A percentile compares a stretch with the other conserved stretches of the same genome.
phyloP scores from a whole-genome alignment of 2,113 vertebrate species.

The Seriola rivoliana region DNA sequence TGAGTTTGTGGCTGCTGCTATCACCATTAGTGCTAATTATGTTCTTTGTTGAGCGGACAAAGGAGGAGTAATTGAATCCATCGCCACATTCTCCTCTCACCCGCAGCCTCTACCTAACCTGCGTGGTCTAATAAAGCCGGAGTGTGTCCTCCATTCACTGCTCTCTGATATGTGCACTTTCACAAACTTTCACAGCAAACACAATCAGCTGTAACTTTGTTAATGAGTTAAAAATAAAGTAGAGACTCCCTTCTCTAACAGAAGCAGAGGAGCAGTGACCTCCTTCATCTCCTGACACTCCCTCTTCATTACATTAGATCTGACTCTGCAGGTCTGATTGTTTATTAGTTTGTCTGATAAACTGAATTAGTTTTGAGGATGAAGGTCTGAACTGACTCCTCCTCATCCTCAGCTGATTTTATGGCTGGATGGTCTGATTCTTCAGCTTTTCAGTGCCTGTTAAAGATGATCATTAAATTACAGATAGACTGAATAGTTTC shows the following conservation, averaged over 20 bases:
- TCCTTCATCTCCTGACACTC: background rate
- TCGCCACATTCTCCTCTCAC: slow-evolving; percentile 14
- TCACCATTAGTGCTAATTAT: slow-evolving; percentile 66
- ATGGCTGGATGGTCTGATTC: background rate
- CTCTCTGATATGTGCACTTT: slow-evolving; percentile 8
- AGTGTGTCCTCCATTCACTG: background rate
- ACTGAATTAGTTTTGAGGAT: background rate
- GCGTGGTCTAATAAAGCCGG: background rate
- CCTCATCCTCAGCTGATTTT: background rate
- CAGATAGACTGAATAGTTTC: background rate
- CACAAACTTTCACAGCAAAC: background rate
- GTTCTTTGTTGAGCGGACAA: slow-evolving; percentile 66
- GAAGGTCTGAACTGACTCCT: background rate
- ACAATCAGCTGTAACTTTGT: background rate
- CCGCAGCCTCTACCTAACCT: slow-evolving; percentile 27
- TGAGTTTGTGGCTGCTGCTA: slow-evolving; percentile 17
- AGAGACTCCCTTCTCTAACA: background rate
- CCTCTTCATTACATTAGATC: background rate
- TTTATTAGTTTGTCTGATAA: background rate
- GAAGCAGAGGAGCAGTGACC: background rate
- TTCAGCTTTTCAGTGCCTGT: background rate
- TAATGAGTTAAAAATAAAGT: background rate
- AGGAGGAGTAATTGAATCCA: slow-evolving; percentile 60
- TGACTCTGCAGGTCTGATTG: background rate
- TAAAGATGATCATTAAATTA: background rate